Evolutionary conservation across 2,888 invertebrate genomes (phyloP).

Genomic region (Herminia tarsipennalis): DNA sequence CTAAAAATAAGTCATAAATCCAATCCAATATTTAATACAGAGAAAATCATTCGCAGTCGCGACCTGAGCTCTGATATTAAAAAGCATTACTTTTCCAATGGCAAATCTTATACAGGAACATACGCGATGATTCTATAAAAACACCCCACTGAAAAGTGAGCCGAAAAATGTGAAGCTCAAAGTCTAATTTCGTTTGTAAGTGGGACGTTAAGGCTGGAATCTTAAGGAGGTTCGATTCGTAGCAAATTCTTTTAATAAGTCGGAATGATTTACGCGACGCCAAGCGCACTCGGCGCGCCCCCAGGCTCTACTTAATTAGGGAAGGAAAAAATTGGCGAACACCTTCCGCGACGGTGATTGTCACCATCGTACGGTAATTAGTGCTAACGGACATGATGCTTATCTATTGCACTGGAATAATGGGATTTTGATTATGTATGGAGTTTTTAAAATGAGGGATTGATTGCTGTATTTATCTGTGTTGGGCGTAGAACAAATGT

Average conservation of each 20-base stretch:
- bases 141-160: constrained; percentile 8
- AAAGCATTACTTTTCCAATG: constrained; percentile 54
- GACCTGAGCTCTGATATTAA: constrained; percentile 53
- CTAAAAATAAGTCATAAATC: constrained; percentile 54
- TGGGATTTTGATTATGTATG: constrained; percentile 2
- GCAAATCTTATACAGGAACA: constrained; percentile 49
- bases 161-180: constrained; percentile 12
- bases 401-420: neutral
- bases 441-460: no score
- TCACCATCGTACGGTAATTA: constrained; percentile 34
- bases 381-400: constrained; percentile 14
- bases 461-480: no score
- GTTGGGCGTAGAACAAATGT: no score
- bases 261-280: constrained; percentile 81
- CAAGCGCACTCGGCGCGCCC: constrained; percentile 73
- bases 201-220: constrained; percentile 54
- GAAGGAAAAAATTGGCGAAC: constrained; percentile 66
- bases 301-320: constrained; percentile 63
- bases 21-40: constrained; percentile 63
- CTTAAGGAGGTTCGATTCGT: constrained; percentile 78
- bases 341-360: constrained; percentile 38
- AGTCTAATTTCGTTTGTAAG: constrained; percentile 20
- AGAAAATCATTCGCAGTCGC: constrained; percentile 56
- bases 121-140: constrained; percentile 34
- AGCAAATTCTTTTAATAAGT: constrained; percentile 81